Evolutionary conservation across 2,888 invertebrate genomes (phyloP).

Genomic region (Helicoverpa assulta): DNA sequence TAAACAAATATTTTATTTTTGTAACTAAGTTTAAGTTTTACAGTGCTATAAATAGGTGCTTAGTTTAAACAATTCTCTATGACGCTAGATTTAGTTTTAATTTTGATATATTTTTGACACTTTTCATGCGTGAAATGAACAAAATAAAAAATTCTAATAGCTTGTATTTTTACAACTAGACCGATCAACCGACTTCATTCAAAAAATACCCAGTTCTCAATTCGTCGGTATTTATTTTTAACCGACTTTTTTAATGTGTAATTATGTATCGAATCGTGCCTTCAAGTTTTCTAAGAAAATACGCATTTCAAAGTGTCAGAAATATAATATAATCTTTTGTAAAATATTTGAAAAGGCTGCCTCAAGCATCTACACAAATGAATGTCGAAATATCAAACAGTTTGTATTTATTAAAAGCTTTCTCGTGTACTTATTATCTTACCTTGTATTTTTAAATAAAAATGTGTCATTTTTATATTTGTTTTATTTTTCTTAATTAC

Average conservation of each 20-base stretch:
- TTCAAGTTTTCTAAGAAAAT: neutral
- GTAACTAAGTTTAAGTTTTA: constrained; percentile 49
- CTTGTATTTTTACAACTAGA: too few species aligned
- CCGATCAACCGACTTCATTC: too few species aligned
- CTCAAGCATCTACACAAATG: constrained; percentile 28
- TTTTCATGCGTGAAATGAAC: neutral
- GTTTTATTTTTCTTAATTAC: constrained; percentile 40
- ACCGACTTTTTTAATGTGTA: too few species aligned
- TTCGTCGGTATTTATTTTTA: too few species aligned
- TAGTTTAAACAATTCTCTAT: constrained; percentile 30
- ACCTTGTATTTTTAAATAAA: constrained; percentile 62
- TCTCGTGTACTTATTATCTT: constrained; percentile 55
- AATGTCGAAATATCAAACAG: constrained; percentile 31
- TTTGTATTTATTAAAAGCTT: constrained; percentile 60
- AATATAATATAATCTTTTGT: constrained; percentile 18
- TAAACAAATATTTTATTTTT: constrained; percentile 42
- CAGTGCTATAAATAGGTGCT: constrained; percentile 51
- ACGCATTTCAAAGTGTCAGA: constrained; percentile 3
- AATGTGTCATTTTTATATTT: constrained; percentile 59
- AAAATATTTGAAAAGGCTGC: constrained; percentile 22
- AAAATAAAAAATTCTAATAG: too few species aligned
- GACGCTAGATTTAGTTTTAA: constrained; percentile 8
- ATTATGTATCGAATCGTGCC: too few species aligned
- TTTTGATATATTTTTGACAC: constrained; percentile 17
- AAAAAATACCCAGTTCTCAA: too few species aligned